These are phyloP conservation scores for Pheosia tremula DNA, from an alignment of 2,888 invertebrate genomes.

Conservation along the genomic window DNA sequence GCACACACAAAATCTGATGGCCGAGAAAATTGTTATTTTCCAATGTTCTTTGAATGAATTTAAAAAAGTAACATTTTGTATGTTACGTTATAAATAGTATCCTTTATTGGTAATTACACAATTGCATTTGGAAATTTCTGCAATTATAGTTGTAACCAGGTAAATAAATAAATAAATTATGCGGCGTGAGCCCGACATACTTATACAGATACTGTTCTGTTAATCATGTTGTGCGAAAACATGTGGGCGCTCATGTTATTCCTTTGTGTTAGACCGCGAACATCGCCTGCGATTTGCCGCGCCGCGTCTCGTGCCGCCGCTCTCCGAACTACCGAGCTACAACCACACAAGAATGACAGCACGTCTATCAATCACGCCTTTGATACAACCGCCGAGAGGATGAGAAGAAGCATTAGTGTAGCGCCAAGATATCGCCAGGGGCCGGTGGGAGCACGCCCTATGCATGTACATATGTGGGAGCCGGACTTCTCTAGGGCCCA, in stretches of 20 bases:
- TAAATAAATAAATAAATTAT: too few relatives aligned
- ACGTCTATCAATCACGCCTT: slow-evolving; percentile 3
- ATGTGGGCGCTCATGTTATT: not conserved
- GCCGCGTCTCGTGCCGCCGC: not conserved
- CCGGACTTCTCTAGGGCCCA: not conserved
- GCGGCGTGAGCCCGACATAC: not conserved
- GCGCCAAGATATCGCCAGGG: not conserved
- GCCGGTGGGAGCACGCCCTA: not conserved
- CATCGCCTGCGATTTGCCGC: not conserved
- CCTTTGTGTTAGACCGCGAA: not conserved
- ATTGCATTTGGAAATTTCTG: too few relatives aligned
- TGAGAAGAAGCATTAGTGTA: not conserved
- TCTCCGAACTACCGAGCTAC: not conserved
- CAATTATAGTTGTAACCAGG: too few relatives aligned
- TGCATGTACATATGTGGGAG: not conserved
- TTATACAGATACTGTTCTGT: too few relatives aligned
- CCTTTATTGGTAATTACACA: too few relatives aligned
- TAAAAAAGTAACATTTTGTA: too few relatives aligned
- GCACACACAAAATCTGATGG: too few relatives aligned
- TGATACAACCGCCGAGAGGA: slow-evolving; percentile 3
- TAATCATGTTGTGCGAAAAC: not conserved
- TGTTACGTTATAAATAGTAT: too few relatives aligned
- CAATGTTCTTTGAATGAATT: too few relatives aligned
- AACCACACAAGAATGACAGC: not conserved
- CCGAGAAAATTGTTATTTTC: too few relatives aligned